Percentiles rank a stretch among this genome's conserved stretches.
These are phyloP conservation scores for Echiichthys vipera DNA, from an alignment of 2,797 vertebrate species.

Conservation along the genomic window DNA sequence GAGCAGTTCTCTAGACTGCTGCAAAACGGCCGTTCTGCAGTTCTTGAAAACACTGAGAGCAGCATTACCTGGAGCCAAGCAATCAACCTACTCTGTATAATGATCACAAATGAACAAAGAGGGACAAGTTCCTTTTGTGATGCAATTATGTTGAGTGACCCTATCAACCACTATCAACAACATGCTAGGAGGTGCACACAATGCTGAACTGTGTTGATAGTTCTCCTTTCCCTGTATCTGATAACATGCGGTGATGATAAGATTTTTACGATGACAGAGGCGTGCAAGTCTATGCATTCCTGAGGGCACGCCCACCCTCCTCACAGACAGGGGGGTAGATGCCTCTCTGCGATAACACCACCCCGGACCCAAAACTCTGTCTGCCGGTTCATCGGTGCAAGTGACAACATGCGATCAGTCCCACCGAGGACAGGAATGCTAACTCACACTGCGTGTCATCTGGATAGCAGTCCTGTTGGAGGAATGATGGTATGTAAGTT, in stretches of 20 bases:
- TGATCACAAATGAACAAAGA: not conserved
- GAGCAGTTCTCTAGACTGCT: too few relatives aligned
- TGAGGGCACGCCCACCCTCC: constrained; percentile 50
- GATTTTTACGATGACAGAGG: constrained; percentile 46
- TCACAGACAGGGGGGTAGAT: constrained; percentile 18
- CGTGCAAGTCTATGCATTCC: constrained; percentile 53
- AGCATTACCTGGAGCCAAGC: too few relatives aligned
- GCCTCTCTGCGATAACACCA: constrained; percentile 32
- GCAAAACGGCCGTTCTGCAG: too few relatives aligned
- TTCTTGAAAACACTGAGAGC: too few relatives aligned
- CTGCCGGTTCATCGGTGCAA: constrained; percentile 22
- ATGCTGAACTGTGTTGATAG: not conserved
- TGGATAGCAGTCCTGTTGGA: constrained; percentile 28
- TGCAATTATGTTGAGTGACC: not conserved
- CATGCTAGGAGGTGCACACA: not conserved
- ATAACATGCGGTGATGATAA: constrained; percentile 26
- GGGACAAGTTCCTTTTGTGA: not conserved
- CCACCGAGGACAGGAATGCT: constrained; percentile 60
- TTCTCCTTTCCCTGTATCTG: not conserved
- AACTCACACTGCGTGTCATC: constrained; percentile 30
- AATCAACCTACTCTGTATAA: too few relatives aligned
- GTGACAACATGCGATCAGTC: constrained; percentile 55
- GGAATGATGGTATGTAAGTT: constrained; percentile 21
- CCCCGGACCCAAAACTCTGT: not conserved
- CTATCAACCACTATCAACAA: not conserved